phyloP scores from a whole-genome alignment of 2,113 vertebrate species.

The Melanocharis versteri region DNA sequence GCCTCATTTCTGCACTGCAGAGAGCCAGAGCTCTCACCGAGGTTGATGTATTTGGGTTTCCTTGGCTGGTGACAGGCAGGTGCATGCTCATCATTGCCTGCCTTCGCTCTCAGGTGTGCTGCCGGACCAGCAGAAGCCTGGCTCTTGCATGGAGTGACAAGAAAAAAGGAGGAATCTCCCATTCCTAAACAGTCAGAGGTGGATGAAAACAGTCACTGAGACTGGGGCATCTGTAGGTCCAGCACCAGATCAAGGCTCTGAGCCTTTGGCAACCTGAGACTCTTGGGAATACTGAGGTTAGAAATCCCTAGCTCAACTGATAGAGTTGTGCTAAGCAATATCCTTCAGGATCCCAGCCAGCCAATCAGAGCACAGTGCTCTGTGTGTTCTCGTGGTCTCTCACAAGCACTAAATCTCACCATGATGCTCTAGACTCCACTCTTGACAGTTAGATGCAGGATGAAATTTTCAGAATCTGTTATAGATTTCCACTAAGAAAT shows the following conservation, averaged over 20 bases:
- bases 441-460: background rate
- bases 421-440: background rate
- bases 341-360: background rate
- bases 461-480: background rate
- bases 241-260: background rate
- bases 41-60: background rate
- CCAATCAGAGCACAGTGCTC: background rate
- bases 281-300: background rate
- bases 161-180: background rate
- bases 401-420: background rate
- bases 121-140: background rate
- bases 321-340: background rate
- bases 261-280: background rate
- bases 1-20: background rate
- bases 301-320: background rate
- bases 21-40: background rate
- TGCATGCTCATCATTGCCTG: rapidly evolving
- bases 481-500: background rate
- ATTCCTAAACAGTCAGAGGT: background rate
- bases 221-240: background rate
- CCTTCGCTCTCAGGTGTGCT: background rate
- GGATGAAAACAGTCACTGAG: background rate
- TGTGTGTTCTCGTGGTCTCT: background rate
- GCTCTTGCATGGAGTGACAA: background rate
- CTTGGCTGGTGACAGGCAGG: background rate